Percentiles rank a stretch among this genome's conserved stretches.
These are phyloP conservation scores for Mustela erminea DNA, from an alignment of 2,797 vertebrate genomes.

Conservation along the genomic window DNA sequence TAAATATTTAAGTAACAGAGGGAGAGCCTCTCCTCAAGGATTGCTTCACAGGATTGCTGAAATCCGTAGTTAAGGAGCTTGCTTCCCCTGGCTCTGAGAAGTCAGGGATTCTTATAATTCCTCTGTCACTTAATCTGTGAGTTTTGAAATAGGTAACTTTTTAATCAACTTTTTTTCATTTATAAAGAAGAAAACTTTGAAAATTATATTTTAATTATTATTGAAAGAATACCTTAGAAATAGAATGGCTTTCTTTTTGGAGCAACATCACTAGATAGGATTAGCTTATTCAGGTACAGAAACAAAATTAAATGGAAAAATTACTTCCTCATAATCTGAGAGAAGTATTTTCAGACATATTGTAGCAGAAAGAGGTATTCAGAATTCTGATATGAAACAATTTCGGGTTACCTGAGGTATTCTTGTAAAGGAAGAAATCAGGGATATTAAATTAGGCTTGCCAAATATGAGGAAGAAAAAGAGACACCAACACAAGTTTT, in stretches of 20 bases:
- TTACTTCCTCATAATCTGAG: not conserved
- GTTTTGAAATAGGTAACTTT: conserved; percentile 22
- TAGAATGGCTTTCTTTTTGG: not conserved
- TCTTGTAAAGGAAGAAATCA: not conserved
- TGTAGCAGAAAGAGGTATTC: not conserved
- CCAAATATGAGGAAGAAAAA: conserved; percentile 8
- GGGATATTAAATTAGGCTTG: not conserved
- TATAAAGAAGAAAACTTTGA: conserved; percentile 17
- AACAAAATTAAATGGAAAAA: conserved; percentile 45
- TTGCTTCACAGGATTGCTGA: not conserved
- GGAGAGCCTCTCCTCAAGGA: not conserved
- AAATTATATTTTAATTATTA: not conserved
- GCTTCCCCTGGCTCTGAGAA: not conserved
- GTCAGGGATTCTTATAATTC: conserved; percentile 8
- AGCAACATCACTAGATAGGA: not conserved
- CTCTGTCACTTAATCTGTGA: conserved; percentile 1
- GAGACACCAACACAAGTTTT: not conserved
- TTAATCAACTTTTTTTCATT: not conserved
- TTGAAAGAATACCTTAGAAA: conserved; percentile 10
- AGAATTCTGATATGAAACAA: conserved; percentile 37
- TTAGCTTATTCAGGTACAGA: conserved; percentile 2
- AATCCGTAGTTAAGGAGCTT: not conserved
- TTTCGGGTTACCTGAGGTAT: not conserved
- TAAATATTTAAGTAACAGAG: conserved; percentile 35
- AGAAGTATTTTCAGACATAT: conserved; percentile 19